A percentile compares a stretch with the other conserved stretches of the same genome.
phyloP scores from a whole-genome alignment of 2,113 vertebrate genomes.

The Odobenus rosmarus region DNA sequence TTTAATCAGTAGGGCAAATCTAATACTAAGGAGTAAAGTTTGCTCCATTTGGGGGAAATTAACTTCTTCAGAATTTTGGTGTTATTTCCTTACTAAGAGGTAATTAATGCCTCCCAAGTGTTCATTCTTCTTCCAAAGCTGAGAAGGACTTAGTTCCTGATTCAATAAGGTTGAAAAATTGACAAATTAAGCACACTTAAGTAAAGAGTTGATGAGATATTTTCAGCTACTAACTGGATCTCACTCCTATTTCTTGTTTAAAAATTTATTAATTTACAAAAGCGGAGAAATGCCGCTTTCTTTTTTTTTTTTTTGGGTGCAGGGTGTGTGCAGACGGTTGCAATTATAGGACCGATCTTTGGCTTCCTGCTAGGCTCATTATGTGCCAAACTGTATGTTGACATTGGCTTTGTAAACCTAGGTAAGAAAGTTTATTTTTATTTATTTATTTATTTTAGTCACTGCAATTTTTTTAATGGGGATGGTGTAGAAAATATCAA shows the following conservation, averaged over 20 bases:
- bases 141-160: slow-evolving; percentile 18
- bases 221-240: not conserved
- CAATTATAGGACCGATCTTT: slow-evolving; percentile 95
- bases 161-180: not conserved
- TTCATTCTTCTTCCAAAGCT: slow-evolving; percentile 9
- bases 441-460: slow-evolving; percentile 32
- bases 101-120: not conserved
- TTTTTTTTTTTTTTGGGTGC: not conserved
- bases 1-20: not conserved
- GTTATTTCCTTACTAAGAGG: not conserved
- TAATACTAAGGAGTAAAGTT: not conserved
- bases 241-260: slow-evolving; percentile 37
- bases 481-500: not conserved
- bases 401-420: slow-evolving; percentile 93
- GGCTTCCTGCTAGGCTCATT: slow-evolving; percentile 95
- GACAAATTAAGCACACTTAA: not conserved
- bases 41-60: not conserved
- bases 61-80: not conserved
- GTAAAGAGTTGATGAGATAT: slow-evolving; percentile 6
- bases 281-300: not conserved
- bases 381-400: slow-evolving; percentile 95
- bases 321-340: slow-evolving; percentile 94
- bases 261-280: not conserved
- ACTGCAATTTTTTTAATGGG: not conserved
- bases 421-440: slow-evolving; percentile 86